Base-by-base conservation (phyloP, 2,113 vertebrate species). In the Trichomycterus rosablanca region DNA sequence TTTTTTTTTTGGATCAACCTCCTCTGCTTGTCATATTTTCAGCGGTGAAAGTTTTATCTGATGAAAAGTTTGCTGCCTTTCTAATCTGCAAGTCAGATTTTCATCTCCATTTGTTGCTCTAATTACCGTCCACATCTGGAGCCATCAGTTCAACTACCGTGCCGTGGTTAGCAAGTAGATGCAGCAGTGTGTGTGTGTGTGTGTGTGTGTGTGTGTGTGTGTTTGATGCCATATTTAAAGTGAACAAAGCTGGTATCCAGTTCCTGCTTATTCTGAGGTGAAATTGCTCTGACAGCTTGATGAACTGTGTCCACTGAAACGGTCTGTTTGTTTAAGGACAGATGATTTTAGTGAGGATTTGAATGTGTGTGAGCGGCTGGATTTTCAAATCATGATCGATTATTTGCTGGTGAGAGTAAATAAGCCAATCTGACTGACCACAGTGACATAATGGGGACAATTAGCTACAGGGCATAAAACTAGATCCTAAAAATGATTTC, bases 221-320 rank as follows among this genome's bases (percentile, higher is more conserved):
- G n/a, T n/a, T n/a, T n/a, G n/a, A n/a, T n/a, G n/a, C n/a, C n/a
- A n/a, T n/a, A n/a, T n/a, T 42, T 35, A 18, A 37, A 11, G n/a
- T 35, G 57, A 59, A 48, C 28, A 7, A 18, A 4, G n/a, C n/a
- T 7, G 2, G 15, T 9, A 7, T 2, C 15, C n/a, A n/a, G 8
- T 12, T 28, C 28, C n/a, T 52, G 37, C 52, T 62, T 62, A 52
- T 62, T 44, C 22, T 30, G 48, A 52, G 37, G 48, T 42, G 23
- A 52, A 43, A 52, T 52, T 62, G 48, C 23, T 7, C 48, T 43
- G 54, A 57, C 54, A 42, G 35, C 49, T 43, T 51, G 24, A 62
- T 62, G 48, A 45, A 16, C 59, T 18, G 32, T 4, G 22, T 61
- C 59, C n/a, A 28, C 22, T 30, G 20, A 18, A 22, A 28, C 42